Base-by-base conservation (phyloP, 2,113 vertebrate genomes). In the Saccopteryx leptura region DNA sequence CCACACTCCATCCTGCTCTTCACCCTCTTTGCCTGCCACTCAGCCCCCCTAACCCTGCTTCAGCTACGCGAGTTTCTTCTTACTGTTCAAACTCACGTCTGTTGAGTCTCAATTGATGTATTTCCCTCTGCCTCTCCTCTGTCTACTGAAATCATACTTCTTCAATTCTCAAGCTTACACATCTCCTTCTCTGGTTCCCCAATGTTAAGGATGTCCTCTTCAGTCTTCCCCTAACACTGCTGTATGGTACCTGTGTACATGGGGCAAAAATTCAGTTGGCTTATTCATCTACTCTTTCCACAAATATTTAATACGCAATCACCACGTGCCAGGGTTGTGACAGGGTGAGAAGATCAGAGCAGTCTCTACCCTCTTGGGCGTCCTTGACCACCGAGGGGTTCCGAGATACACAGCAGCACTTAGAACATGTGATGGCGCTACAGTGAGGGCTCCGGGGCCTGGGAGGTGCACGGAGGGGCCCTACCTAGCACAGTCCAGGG, bases 401-500 rank as follows among this genome's bases (percentile, higher is more conserved):
- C n/a, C 5, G 56, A 46, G 24, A 18, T 12, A 3, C 6, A 1
- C 56, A 75, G 75, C 52, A 60, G 78, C 39, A 2, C 7, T 28
- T n/a, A 50, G 68, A 66, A 13, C 1, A 1, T 12, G 21, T 54
- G 39, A 33, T 6, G 1, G 17, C 3, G 50, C 31, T 82, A 24
- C 24, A 48, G 28, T 1, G 13, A 56, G 54, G 50, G 14, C 14
- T 24, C 6, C 52, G 21, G 75, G 50, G n/a, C 28, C 3, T 4
- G n/a, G 3, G 1, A 1, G n/a, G n/a, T 56, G 46, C 31, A 28
- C 0, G 3, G 18, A 18, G 72, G 52, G 9, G 26, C 26, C 50
- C 26, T 10, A 10, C 50, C 26, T 10, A 10, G 58, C 31, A 31
- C 21, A 28, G 48, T 26, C 60, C 39, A 9, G n/a, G 75, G 3